phyloP scores from a whole-genome alignment of 2,113 vertebrate species.

The Trichechus manatus region DNA sequence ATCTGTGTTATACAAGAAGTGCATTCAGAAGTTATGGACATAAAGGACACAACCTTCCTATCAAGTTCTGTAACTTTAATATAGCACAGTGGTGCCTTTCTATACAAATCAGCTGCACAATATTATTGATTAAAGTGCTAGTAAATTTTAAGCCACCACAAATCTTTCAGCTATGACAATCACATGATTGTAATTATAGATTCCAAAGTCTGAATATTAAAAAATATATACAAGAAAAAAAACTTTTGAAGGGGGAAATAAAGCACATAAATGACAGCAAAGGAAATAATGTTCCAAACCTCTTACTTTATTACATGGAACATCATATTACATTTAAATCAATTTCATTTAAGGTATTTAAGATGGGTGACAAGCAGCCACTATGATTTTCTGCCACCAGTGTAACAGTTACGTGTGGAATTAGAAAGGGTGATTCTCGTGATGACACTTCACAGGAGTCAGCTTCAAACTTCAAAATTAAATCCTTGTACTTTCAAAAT shows the following conservation, averaged over 20 bases:
- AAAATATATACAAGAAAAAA: constrained; percentile 41
- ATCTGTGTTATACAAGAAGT: constrained; percentile 43
- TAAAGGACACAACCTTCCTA: constrained; percentile 20
- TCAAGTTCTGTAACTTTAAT: constrained; percentile 32
- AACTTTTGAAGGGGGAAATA: background rate
- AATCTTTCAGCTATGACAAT: constrained; percentile 75
- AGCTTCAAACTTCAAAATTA: constrained; percentile 60
- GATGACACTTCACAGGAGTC: background rate
- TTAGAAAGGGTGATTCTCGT: background rate
- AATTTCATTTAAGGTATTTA: constrained; percentile 30
- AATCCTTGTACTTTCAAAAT: constrained; percentile 49
- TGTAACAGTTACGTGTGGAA: constrained; percentile 13
- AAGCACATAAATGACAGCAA: background rate
- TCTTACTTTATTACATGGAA: constrained; percentile 44
- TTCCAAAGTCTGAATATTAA: constrained; percentile 56
- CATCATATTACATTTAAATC: background rate
- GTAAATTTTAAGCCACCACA: constrained; percentile 76
- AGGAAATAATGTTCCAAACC: constrained; percentile 49
- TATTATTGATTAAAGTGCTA: constrained; percentile 76
- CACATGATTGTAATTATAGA: constrained; percentile 65
- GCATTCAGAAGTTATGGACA: constrained; percentile 11
- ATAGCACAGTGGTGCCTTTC: constrained; percentile 51
- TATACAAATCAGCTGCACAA: constrained; percentile 78
- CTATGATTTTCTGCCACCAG: constrained; percentile 26
- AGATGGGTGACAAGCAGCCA: background rate